Base-by-base conservation (phyloP, 2,113 vertebrate genomes). In the Oreochromis spilurus region DNA sequence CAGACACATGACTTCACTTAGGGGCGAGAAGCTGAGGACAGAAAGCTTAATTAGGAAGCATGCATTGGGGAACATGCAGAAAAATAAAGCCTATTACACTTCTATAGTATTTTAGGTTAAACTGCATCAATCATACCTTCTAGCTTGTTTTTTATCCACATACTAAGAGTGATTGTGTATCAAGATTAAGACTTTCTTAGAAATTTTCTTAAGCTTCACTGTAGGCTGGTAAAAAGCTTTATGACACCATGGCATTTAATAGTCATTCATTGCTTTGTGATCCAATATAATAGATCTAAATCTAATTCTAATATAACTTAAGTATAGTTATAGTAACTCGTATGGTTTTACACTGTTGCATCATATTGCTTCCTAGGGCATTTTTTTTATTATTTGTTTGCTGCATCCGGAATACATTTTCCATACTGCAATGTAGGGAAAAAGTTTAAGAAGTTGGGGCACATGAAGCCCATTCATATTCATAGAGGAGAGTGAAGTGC, bases 401-500 rank as follows among this genome's bases (percentile, higher is more conserved):
- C n/a, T 43, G 12, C 19, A 21, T 13, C 13, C 29, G 29, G 21
- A 65, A 13, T 34, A 36, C 48, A 24, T 75, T 89, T 58, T 67
- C 9, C 26, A 67, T 70, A 24, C 12, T 83, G 67, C 70, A 89
- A 84, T 50, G 57, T 78, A 60, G n/a, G 78, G 29, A 60, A 79
- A 81, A 91, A 83, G 81, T 90, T 91, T 79, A 19, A 50, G 50
- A 57, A 85, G 79, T 79, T 81, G 4, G 24, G 7, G 50, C 45
- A 67, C 53, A 26, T 36, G 53, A 7, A 85, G 6, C 77, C 26
- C 26, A 89, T 92, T 92, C 86, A 92, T 89, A 92, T 94, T 92
- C 87, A 88, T 88, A 38, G 38, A 70, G 43, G 53, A 84, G 45
- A 54, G 75, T 31, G 67, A 85, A 57, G 90, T 82, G 67, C 65